Base-by-base conservation (phyloP, 2,888 invertebrate genomes). In the Dryococelus australis region DNA sequence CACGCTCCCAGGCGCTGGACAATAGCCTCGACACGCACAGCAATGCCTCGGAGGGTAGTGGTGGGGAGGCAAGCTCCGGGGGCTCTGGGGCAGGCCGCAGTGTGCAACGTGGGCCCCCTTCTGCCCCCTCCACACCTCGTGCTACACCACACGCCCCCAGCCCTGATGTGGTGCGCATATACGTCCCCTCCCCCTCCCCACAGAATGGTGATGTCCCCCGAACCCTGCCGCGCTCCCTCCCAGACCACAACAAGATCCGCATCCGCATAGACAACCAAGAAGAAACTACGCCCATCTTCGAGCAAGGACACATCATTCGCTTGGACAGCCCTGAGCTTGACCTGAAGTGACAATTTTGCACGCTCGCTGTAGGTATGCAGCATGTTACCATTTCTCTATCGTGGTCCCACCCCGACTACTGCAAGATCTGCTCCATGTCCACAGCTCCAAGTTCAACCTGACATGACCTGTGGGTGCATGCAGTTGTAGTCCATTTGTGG, bases 11-110 rank as follows among this genome's bases (percentile, higher is more conserved):
- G 91, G 95, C 95, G 83, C 95, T 95, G 87, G 96, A 96, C 92
- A 96, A 96, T 93, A 96, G 96, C 90, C 93, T 96, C 89, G 96
- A 96, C 92, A 96, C 96, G 27, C 96, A 96, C 92, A 96, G 96
- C 93, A 95, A 95, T 92, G 94, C 95, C 92, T 96, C 96, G 90
- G 96, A 96, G 91, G 96, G 95, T 91, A 95, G 95, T 91, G 92
- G 92, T 85, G 95, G 94, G 92, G 96, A 95, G 91, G 95, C 95
- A 90, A 96, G 96, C 93, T 94, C 93, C 92, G 93, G 89, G 85
- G 90, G 88, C 51, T 89, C 89, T 43, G 89, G 88, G 35, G 87
- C 88, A 4, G 85, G 85, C 78, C 90, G 91, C 83, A 94, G 94
- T 89, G 93, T 94, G 89, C 94, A 94, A 90, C 91, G 94, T 88